These are phyloP conservation scores for Trisateles emortualis DNA, from an alignment of 2,888 invertebrate genomes.

Conservation along the genomic window DNA sequence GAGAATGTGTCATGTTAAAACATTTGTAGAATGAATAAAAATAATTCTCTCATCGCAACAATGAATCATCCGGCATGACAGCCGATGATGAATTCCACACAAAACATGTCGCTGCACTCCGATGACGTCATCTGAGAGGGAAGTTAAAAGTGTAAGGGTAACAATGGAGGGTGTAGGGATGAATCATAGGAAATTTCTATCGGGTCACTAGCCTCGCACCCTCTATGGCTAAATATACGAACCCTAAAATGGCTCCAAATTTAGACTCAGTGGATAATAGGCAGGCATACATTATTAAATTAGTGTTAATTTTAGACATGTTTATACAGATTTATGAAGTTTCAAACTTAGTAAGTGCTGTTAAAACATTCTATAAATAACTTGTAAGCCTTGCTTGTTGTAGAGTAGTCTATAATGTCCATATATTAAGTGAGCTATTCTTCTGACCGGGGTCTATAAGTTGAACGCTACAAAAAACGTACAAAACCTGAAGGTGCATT, in stretches of 20 bases:
- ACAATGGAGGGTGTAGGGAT: conserved; percentile 78
- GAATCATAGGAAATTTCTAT: conserved; percentile 81
- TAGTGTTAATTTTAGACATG: conserved; percentile 46
- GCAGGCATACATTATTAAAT: conserved; percentile 43
- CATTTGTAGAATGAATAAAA: conserved; percentile 50
- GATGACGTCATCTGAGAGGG: conserved; percentile 79
- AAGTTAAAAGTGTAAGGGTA: conserved; percentile 69
- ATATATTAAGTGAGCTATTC: conserved; percentile 29
- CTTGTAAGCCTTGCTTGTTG: conserved; percentile 1
- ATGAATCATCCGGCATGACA: conserved; percentile 75
- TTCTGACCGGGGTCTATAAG: conserved; percentile 27
- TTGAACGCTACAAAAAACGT: conserved; percentile 32
- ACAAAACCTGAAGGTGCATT: conserved; percentile 49
- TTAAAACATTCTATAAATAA: conserved; percentile 37
- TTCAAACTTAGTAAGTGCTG: conserved; percentile 14
- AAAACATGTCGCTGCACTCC: conserved; percentile 63
- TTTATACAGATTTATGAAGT: conserved; percentile 35
- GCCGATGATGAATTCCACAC: conserved; percentile 68
- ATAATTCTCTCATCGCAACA: conserved; percentile 58
- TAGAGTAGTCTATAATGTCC: conserved; percentile 16
- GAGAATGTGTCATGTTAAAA: conserved; percentile 46
- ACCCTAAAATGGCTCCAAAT: conserved; percentile 62
- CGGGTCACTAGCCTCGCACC: conserved; percentile 78
- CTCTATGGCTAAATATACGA: conserved; percentile 69
- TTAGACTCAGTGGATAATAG: conserved; percentile 53